Evolutionary conservation across 1,140 invertebrate genomes (phyloP).

Genomic region (Andricus grossulariae): DNA sequence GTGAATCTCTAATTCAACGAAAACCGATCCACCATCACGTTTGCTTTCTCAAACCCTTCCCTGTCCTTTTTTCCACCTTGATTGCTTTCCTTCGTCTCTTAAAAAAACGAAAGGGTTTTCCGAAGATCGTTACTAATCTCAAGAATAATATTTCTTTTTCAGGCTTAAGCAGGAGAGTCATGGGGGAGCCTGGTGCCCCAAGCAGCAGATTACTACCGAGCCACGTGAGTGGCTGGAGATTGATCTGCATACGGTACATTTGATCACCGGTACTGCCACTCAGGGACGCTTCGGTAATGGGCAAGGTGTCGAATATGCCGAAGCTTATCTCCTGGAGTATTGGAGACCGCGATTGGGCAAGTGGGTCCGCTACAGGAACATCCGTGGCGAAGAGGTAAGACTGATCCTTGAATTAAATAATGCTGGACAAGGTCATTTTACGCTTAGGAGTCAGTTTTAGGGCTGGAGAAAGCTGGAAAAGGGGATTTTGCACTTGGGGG

Average conservation of each 20-base stretch:
- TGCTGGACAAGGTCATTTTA: neutral
- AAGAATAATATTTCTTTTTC: conserved; percentile 65
- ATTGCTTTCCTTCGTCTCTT: conserved; percentile 14
- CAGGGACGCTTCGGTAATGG: conserved; percentile 92
- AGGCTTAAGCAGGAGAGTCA: conserved; percentile 85
- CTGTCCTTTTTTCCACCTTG: conserved; percentile 3
- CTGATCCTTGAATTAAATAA: neutral
- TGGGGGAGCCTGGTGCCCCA: conserved; percentile 92
- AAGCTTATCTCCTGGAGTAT: conserved; percentile 87
- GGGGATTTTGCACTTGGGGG: too few relatives aligned
- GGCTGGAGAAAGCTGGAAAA: too few relatives aligned
- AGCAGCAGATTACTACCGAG: conserved; percentile 82
- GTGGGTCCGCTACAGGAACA: conserved; percentile 84
- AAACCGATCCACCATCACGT: neutral
- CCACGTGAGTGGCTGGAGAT: conserved; percentile 88
- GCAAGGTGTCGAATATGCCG: conserved; percentile 86
- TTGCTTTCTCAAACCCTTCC: conserved; percentile 30
- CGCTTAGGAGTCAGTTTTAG: too few relatives aligned
- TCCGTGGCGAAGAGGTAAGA: conserved; percentile 81
- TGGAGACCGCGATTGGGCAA: conserved; percentile 82
- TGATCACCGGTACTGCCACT: conserved; percentile 87
- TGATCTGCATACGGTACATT: conserved; percentile 83
- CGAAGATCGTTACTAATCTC: neutral
- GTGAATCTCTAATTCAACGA: neutral
- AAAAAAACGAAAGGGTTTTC: too few relatives aligned